Base-by-base conservation (phyloP, 2,113 vertebrate genomes). In the Anser cygnoides region DNA sequence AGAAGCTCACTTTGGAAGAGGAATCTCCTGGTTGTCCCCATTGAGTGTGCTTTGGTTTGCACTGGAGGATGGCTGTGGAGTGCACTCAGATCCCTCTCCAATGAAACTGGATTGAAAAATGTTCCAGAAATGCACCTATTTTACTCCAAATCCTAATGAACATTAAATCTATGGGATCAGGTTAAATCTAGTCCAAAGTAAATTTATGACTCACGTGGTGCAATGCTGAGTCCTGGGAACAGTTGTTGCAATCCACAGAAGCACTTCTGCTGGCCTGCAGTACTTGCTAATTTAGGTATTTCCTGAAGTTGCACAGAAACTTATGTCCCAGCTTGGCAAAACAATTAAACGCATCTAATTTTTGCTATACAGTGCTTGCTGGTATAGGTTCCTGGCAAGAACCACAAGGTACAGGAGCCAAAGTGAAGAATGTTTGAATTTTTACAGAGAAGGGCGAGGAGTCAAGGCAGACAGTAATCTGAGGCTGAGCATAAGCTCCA, bases 401-500 rank as follows among this genome's bases (percentile, higher is more conserved):
- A 75, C 66, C 14, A 28, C 52, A 81, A 76, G 0, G 1, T 50
- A 25, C 26, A 84, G 25, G 18, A 81, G 9, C 13, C 17, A 65
- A 92, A 93, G 79, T 44, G 85, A 77, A 84, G 90, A 75, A 84
- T 65, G 37, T 31, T 89, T 84, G 65, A 66, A 59, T 94, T 92
- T 90, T 68, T 85, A 39, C 55, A 67, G 54, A 41, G 44, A 76
- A 68, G 63, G 88, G 91, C 49, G 43, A 71, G 28, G 26, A 75
- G 57, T 95, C 74, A 70, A 87, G 80, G 17, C 72, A 94, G 89
- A 71, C 57, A 74, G 83, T 87, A 93, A 93, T 94, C 90, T 89
- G 65, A 89, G 43, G 55, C 80, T 65, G 77, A 95, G 74, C 37
- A 84, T 43, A 76, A 83, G 52, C 76, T 89, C 41, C n/a, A 76